Percentiles rank a stretch among this genome's conserved stretches.
Evolutionary conservation across 2,797 vertebrate species (phyloP).

Genomic region (Sciurus vulgaris): DNA sequence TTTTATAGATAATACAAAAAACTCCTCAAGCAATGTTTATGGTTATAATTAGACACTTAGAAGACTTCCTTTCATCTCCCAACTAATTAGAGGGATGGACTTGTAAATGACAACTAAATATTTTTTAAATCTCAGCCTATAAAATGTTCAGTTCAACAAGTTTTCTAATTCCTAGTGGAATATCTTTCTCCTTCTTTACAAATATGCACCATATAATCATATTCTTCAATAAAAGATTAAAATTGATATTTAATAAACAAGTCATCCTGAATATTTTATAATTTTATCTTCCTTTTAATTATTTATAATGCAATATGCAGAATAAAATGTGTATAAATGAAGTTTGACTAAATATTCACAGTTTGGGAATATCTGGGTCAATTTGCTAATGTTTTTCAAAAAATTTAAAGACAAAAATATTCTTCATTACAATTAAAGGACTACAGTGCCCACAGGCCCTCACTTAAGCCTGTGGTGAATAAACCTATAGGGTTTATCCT

Average conservation of each 20-base stretch:
- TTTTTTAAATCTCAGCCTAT: conserved; percentile 5
- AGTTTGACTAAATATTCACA: conserved; percentile 93
- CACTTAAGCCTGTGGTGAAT: neutral
- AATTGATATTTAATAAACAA: conserved; percentile 67
- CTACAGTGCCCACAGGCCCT: neutral
- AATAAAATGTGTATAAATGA: conserved; percentile 85
- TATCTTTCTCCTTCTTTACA: neutral
- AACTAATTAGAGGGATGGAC: conserved; percentile 31
- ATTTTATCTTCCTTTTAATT: conserved; percentile 84
- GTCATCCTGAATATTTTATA: conserved; percentile 67
- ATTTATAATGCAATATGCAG: conserved; percentile 87
- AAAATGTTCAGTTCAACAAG: conserved; percentile 44
- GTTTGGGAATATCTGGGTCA: conserved; percentile 91
- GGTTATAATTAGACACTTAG: conserved; percentile 35
- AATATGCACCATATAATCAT: neutral
- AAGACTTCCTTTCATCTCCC: conserved; percentile 44
- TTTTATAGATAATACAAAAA: conserved; percentile 65
- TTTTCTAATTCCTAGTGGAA: conserved; percentile 56
- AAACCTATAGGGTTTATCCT: neutral
- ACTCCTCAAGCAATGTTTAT: conserved; percentile 71
- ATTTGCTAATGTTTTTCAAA: conserved; percentile 89
- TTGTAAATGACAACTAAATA: conserved; percentile 59
- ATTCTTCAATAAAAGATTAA: conserved; percentile 24
- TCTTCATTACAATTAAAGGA: conserved; percentile 60
- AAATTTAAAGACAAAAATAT: conserved; percentile 87